Conservation (phyloP, 2,113 vertebrate species). For the Terrapene triunguis region DNA sequence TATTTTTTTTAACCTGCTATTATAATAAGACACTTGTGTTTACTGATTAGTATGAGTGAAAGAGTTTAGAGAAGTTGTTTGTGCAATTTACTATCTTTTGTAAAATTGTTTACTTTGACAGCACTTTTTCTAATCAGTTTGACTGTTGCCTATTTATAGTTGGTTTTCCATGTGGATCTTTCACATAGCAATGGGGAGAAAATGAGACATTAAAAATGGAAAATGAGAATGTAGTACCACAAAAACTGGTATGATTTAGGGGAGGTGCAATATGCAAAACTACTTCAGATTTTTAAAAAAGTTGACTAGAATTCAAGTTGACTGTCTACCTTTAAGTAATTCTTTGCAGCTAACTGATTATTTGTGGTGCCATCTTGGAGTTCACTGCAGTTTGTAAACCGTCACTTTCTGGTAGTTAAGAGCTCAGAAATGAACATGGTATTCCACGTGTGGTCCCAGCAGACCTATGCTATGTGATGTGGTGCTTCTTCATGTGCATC, state of each 20-base stretch:
- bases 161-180: neutral
- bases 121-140: neutral
- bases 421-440: rapidly evolving
- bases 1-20: neutral
- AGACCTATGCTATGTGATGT: neutral
- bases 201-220: neutral
- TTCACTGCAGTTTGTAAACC: neutral
- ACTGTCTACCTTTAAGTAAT: neutral
- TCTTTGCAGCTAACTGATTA: neutral
- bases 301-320: neutral
- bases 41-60: neutral
- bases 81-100: neutral
- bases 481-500: neutral
- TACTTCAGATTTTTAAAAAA: neutral
- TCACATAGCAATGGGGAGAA: neutral
- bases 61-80: neutral
- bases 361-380: neutral
- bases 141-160: neutral
- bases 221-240: neutral
- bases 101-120: neutral
- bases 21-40: rapidly evolving
- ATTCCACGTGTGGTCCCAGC: neutral
- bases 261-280: neutral
- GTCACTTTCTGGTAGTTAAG: neutral
- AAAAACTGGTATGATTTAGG: neutral